Conservation (phyloP, 2,888 invertebrate species). For the Malachius bipustulatus region DNA sequence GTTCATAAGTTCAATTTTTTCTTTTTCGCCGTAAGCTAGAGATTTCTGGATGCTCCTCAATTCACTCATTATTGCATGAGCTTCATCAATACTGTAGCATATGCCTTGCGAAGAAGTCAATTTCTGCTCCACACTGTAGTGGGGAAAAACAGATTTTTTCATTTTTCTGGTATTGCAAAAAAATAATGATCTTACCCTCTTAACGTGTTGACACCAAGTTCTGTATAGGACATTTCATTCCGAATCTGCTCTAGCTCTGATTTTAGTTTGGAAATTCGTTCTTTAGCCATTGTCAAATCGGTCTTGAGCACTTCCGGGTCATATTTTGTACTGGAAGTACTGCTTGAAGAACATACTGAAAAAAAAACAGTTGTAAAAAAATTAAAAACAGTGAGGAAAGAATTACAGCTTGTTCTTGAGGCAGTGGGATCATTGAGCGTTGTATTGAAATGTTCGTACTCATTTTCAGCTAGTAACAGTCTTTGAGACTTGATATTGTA, state of each 20-base stretch:
- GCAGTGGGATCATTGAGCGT: conserved; percentile 72
- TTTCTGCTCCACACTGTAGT: conserved; percentile 82
- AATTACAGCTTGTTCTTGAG: conserved; percentile 75
- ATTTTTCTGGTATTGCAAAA: background rate
- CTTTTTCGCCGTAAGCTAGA: conserved; percentile 81
- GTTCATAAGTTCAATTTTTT: conserved; percentile 88
- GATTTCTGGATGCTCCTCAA: conserved; percentile 87
- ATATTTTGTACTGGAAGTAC: conserved; percentile 81
- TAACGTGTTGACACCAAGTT: conserved; percentile 84
- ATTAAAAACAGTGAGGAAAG: background rate
- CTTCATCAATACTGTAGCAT: conserved; percentile 86
- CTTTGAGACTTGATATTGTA: conserved; percentile 92
- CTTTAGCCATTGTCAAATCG: conserved; percentile 81
- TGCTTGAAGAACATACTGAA: conserved; percentile 77
- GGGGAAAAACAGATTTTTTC: conserved; percentile 25
- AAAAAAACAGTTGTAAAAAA: too few relatives aligned
- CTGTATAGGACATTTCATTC: conserved; percentile 83
- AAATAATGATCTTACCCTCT: conserved; percentile 60
- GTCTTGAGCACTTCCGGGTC: conserved; percentile 89
- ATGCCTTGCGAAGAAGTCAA: conserved; percentile 71
- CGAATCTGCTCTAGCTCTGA: conserved; percentile 84
- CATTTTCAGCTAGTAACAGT: conserved; percentile 85
- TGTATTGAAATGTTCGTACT: conserved; percentile 87
- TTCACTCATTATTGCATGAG: conserved; percentile 91
- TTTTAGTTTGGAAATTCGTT: conserved; percentile 76